Conservation (phyloP, 2,113 vertebrate genomes). For the Lophochroa leadbeateri region DNA sequence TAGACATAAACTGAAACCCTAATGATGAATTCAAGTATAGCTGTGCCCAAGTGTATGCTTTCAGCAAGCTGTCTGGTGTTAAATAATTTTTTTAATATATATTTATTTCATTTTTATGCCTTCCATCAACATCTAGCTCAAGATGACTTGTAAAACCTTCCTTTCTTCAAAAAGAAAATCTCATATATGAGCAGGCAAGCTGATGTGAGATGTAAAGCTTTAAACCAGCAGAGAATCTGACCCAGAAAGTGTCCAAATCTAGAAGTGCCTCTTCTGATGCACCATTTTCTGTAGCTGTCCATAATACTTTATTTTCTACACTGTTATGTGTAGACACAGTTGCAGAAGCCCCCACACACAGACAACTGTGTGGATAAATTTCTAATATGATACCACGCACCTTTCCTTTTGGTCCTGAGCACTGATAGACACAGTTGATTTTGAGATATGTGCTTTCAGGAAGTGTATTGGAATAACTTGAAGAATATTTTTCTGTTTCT, state of each 20-base stretch:
- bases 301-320: background rate
- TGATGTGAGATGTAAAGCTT: background rate
- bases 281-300: background rate
- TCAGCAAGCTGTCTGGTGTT: background rate
- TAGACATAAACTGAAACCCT: background rate
- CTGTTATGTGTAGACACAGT: background rate
- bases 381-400: background rate
- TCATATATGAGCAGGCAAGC: background rate
- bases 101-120: background rate
- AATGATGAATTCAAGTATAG: background rate
- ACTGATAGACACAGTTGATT: background rate
- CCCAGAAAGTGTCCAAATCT: background rate
- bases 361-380: background rate
- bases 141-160: background rate
- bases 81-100: background rate
- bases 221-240: background rate
- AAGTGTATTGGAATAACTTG: background rate
- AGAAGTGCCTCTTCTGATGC: background rate
- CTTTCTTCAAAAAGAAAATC: background rate
- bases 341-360: background rate
- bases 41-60: background rate
- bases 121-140: background rate
- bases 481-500: slow-evolving; percentile 43
- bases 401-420: background rate
- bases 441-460: background rate